Conservation (phyloP, 2,888 invertebrate species). For the Stenurella melanura region DNA sequence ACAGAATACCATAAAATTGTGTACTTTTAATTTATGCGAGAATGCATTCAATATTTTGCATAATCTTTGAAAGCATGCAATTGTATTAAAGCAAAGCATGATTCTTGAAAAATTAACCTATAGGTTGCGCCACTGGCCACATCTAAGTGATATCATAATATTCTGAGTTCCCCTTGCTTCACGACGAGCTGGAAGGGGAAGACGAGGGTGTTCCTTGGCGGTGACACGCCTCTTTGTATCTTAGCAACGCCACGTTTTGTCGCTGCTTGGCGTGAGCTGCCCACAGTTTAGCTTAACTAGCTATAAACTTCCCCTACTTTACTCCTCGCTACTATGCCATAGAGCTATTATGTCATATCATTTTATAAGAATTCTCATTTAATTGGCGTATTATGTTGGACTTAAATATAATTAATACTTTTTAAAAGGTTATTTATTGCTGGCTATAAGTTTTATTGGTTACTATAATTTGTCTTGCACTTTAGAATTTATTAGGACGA, state of each 20-base stretch:
- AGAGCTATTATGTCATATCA: constrained; percentile 49
- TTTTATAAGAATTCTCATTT: constrained; percentile 51
- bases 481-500: background rate
- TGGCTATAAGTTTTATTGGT: background rate
- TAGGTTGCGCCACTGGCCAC: constrained; percentile 18
- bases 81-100: background rate
- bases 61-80: no score
- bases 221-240: constrained; percentile 65
- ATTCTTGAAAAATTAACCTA: background rate
- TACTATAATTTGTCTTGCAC: constrained; percentile 1
- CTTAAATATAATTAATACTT: constrained; percentile 51
- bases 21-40: no score
- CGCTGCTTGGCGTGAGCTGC: constrained; percentile 62
- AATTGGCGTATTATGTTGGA: constrained; percentile 51
- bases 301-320: constrained; percentile 60
- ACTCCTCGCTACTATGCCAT: constrained; percentile 46
- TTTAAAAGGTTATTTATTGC: constrained; percentile 30
- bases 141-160: constrained; percentile 39
- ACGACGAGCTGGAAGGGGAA: constrained; percentile 37
- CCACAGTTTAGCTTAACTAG: constrained; percentile 68
- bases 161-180: constrained; percentile 33
- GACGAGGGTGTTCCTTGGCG: constrained; percentile 41
- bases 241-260: constrained; percentile 70
- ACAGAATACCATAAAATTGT: no score
- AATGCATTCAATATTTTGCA: no score